A percentile compares a stretch with the other conserved stretches of the same genome.
Conservation (phyloP, 2,888 invertebrate species). For the Melanostoma scalare region DNA sequence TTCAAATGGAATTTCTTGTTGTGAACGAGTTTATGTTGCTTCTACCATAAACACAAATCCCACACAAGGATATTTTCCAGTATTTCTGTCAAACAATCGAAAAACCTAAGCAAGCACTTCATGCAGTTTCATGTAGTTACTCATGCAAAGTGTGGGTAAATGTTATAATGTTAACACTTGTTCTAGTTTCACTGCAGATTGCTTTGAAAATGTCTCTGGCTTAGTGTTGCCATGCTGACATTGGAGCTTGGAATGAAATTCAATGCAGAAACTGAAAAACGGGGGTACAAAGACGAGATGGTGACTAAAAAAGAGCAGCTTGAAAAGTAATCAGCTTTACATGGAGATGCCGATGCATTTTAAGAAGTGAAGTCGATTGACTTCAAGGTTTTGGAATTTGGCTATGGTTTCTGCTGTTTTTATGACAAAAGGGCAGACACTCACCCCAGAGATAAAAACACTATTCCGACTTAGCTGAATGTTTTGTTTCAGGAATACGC, state of each 20-base stretch:
- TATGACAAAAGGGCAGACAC: too few relatives aligned
- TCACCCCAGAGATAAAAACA: too few relatives aligned
- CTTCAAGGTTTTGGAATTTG: too few relatives aligned
- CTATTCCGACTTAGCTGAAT: too few relatives aligned
- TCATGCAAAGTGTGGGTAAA: slow-evolving; percentile 32
- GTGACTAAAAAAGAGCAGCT: too few relatives aligned
- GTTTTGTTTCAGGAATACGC: too few relatives aligned
- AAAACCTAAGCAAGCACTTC: slow-evolving; percentile 56
- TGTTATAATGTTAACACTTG: slow-evolving; percentile 60
- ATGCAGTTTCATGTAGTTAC: slow-evolving; percentile 37
- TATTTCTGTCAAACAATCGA: slow-evolving; percentile 63
- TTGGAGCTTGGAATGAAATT: neutral
- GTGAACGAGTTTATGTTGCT: slow-evolving; percentile 27
- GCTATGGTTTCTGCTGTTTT: too few relatives aligned
- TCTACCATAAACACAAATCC: slow-evolving; percentile 31
- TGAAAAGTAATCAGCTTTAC: too few relatives aligned
- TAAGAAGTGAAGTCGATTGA: too few relatives aligned
- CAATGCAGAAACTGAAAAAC: too few relatives aligned
- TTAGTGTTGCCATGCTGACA: neutral
- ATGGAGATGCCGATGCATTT: too few relatives aligned
- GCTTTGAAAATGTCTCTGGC: neutral
- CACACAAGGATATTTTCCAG: slow-evolving; percentile 50
- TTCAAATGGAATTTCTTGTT: slow-evolving; percentile 45
- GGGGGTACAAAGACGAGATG: too few relatives aligned
- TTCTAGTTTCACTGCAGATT: slow-evolving; percentile 27